These are phyloP conservation scores for Oxyscelio sp. DNA, from an alignment of 2,888 invertebrate species.

Conservation along the genomic window DNA sequence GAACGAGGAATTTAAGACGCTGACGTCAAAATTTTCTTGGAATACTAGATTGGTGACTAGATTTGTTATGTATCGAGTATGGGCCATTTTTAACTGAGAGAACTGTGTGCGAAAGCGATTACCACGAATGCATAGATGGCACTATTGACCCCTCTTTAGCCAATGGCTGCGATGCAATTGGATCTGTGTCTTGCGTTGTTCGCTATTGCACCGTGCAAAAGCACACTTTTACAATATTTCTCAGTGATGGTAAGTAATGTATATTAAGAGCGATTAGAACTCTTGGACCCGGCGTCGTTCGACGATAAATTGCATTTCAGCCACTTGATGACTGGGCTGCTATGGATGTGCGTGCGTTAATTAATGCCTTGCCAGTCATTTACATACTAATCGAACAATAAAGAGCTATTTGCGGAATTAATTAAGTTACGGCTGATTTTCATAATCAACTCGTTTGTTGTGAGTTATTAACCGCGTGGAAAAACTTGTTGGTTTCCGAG, in stretches of 20 bases:
- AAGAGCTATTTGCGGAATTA: conserved; percentile 46
- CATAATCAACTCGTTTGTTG: conserved; percentile 43
- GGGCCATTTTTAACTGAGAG: conserved; percentile 45
- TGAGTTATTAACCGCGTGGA: conserved; percentile 7
- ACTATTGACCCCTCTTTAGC: conserved; percentile 82
- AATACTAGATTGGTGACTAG: conserved; percentile 45
- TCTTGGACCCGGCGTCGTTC: conserved; percentile 44
- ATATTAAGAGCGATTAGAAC: conserved; percentile 57
- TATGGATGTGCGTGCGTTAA: conserved; percentile 34
- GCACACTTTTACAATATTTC: conserved; percentile 56
- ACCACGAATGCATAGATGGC: conserved; percentile 80
- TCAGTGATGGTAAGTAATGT: conserved; percentile 18
- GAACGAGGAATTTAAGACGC: conserved; percentile 13
- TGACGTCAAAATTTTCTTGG: conserved; percentile 20
- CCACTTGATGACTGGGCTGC: conserved; percentile 46
- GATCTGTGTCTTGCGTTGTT: conserved; percentile 51
- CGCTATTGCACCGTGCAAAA: conserved; percentile 33
- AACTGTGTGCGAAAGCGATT: conserved; percentile 80
- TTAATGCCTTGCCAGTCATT: conserved; percentile 47
- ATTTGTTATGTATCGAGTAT: conserved; percentile 40
- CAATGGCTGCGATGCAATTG: conserved; percentile 81
- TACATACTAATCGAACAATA: conserved; percentile 66
- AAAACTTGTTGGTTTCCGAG: not conserved
- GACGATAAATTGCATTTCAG: conserved; percentile 63
- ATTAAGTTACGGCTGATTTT: conserved; percentile 43